phyloP scores from a whole-genome alignment of 1,140 invertebrate genomes.

The Samia ricini region DNA sequence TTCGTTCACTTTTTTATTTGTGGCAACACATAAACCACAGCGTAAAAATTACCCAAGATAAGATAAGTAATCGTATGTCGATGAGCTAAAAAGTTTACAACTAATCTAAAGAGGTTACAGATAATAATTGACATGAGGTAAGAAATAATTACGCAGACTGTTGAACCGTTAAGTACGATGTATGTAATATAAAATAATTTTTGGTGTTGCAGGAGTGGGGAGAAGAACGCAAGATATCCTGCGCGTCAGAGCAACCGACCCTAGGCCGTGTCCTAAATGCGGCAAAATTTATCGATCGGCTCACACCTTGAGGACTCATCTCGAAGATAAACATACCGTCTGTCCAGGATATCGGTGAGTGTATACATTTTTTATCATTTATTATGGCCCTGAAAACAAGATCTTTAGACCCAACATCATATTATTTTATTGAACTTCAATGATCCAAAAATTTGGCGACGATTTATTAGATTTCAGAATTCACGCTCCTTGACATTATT shows the following conservation, averaged over 20 bases:
- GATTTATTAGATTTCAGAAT: too few species aligned
- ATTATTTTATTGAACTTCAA: too few species aligned
- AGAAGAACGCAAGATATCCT: conserved; percentile 89
- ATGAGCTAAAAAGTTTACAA: not conserved
- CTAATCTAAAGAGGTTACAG: not conserved
- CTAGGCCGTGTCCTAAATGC: conserved; percentile 93
- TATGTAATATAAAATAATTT: not conserved
- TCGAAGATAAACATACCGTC: conserved; percentile 95
- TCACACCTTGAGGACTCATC: conserved; percentile 91
- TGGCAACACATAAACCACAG: not conserved
- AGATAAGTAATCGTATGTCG: too few species aligned
- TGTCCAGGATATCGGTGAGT: conserved; percentile 88
- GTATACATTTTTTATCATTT: not conserved
- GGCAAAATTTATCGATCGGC: conserved; percentile 95
- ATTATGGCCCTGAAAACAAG: not conserved
- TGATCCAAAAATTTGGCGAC: too few species aligned
- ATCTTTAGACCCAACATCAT: too few species aligned
- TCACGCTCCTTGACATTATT: too few species aligned
- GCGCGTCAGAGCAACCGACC: conserved; percentile 92
- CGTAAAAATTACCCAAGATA: not conserved
- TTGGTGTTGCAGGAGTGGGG: conserved; percentile 78
- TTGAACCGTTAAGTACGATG: not conserved
- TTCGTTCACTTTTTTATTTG: conserved; percentile 30
- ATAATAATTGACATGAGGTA: not conserved
- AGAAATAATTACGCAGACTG: not conserved